Evolutionary conservation across 2,888 invertebrate genomes (phyloP).

Genomic region (Autographa gamma): DNA sequence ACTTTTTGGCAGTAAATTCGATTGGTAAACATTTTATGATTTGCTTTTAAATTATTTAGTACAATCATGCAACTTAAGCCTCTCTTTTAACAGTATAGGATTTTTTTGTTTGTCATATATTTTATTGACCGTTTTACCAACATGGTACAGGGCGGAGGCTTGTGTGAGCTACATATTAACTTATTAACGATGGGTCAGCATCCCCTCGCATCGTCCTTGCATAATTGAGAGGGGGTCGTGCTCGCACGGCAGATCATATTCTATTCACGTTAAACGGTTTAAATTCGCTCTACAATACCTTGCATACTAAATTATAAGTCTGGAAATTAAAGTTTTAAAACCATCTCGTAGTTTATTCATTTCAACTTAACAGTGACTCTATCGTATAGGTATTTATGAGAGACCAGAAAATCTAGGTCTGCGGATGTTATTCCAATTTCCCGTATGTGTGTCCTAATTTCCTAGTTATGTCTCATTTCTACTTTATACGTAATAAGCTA

Average conservation of each 20-base stretch:
- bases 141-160: neutral
- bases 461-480: conserved; percentile 9
- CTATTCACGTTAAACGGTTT: conserved; percentile 35
- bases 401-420: neutral
- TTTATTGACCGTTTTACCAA: neutral
- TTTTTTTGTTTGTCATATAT: neutral
- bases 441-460: conserved; percentile 33
- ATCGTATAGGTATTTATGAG: conserved; percentile 18
- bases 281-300: conserved; percentile 24
- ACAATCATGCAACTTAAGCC: no score
- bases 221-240: conserved; percentile 44
- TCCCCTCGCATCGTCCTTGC: conserved; percentile 22
- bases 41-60: no score
- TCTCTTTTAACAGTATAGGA: no score
- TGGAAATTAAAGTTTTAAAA: conserved; percentile 12
- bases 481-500: neutral
- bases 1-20: neutral
- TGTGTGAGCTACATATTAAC: conserved; percentile 27
- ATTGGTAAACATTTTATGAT: neutral
- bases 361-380: conserved; percentile 2
- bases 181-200: conserved; percentile 40
- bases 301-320: conserved; percentile 16
- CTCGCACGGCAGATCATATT: conserved; percentile 21
- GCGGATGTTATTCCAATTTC: conserved; percentile 41
- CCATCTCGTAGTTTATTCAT: neutral